Percentiles rank a stretch among this genome's conserved stretches.
Evolutionary conservation across 2,113 vertebrate genomes (phyloP).

Genomic region (Macrotis lagotis): DNA sequence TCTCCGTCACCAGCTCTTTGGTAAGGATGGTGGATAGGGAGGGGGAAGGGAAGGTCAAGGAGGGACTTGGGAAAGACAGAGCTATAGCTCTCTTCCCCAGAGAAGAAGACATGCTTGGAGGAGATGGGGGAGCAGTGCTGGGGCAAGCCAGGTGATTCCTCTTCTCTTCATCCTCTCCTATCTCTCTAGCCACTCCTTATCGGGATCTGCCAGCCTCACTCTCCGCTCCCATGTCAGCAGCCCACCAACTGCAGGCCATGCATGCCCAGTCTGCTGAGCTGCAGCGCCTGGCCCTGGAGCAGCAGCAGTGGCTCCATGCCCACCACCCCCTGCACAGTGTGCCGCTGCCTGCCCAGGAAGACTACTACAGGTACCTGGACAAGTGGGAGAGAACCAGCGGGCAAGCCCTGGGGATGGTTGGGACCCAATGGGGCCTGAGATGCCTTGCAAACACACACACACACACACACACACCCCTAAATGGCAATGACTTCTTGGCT

Average conservation of each 20-base stretch:
- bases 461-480: too few relatives aligned
- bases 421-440: too few relatives aligned
- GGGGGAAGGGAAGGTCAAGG: background rate
- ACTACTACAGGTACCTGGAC: conserved; percentile 94
- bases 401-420: background rate
- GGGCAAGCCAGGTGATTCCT: background rate
- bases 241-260: conserved; percentile 99
- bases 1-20: conserved; percentile 98
- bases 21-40: conserved; percentile 83
- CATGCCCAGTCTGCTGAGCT: conserved; percentile 98
- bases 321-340: conserved; percentile 93
- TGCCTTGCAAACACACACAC: too few relatives aligned
- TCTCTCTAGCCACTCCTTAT: conserved; percentile 91
- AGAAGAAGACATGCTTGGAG: fast-evolving
- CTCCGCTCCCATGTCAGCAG: conserved; percentile 95
- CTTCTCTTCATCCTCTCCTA: background rate
- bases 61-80: fast-evolving
- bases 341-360: conserved; percentile 92
- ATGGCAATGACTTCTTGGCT: too few relatives aligned
- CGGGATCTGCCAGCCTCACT: conserved; percentile 96
- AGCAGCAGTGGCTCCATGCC: conserved; percentile 97
- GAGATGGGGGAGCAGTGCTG: fast-evolving
- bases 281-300: conserved; percentile 98
- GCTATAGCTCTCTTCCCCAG: background rate
- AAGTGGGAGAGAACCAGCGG: background rate